These are phyloP conservation scores for Cantharis rufa DNA, from an alignment of 2,888 invertebrate species.

Conservation along the genomic window DNA sequence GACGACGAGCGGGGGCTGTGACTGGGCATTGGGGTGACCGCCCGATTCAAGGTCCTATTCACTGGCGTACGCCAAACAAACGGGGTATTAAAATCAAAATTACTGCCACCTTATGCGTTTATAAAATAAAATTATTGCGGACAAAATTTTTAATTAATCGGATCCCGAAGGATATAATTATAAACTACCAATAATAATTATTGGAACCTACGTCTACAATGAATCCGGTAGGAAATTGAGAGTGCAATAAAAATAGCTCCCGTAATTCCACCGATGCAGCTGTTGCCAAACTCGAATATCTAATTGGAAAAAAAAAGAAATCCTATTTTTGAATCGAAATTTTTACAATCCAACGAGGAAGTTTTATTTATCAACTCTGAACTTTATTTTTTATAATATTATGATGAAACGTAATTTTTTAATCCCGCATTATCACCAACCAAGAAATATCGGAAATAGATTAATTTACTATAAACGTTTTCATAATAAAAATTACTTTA, in stretches of 20 bases:
- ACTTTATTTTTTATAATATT: constrained; percentile 11
- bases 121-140: not conserved
- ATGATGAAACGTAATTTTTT: constrained; percentile 20
- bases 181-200: not conserved
- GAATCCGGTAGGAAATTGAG: constrained; percentile 29
- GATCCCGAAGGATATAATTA: not conserved
- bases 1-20: constrained; percentile 30
- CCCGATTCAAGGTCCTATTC: constrained; percentile 45
- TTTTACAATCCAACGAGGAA: not conserved
- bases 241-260: constrained; percentile 31
- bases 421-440: not conserved
- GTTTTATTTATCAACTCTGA: constrained; percentile 2
- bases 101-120: not conserved
- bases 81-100: constrained; percentile 13
- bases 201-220: constrained; percentile 10
- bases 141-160: not conserved
- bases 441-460: constrained; percentile 9
- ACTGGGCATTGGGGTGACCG: constrained; percentile 43
- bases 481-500: constrained; percentile 8
- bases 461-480: constrained; percentile 6
- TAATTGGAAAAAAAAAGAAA: constrained; percentile 19
- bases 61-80: constrained; percentile 33
- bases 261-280: constrained; percentile 21
- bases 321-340: constrained; percentile 21
- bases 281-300: constrained; percentile 22